phyloP scores from a whole-genome alignment of 2,113 vertebrate genomes.

The Oxyura jamaicensis region DNA sequence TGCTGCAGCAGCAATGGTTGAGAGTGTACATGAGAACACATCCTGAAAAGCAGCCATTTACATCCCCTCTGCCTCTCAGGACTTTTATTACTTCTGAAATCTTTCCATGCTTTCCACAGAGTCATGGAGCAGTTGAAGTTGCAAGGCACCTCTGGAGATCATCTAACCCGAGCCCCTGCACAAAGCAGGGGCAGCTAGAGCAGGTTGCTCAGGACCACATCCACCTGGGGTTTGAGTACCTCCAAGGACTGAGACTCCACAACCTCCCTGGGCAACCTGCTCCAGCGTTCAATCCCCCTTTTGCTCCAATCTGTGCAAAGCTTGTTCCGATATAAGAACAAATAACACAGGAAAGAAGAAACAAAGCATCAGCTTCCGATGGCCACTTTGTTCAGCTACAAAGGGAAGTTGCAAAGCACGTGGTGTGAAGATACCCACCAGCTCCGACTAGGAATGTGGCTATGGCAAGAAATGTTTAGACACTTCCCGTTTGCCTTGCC shows the following conservation, averaged over 20 bases:
- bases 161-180: fast-evolving
- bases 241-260: neutral
- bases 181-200: neutral
- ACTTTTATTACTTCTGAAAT: neutral
- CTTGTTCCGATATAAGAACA: neutral
- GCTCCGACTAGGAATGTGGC: neutral
- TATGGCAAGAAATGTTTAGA: neutral
- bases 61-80: neutral
- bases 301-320: neutral
- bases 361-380: slow-evolving; percentile 20
- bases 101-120: neutral
- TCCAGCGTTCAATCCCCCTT: neutral
- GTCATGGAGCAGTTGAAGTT: fast-evolving
- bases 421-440: neutral
- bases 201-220: neutral
- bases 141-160: neutral
- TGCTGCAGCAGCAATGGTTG: neutral
- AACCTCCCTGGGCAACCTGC: neutral
- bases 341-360: neutral
- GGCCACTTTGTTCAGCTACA: neutral
- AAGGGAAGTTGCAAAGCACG: neutral
- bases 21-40: neutral
- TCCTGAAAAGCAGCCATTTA: neutral
- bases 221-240: neutral
- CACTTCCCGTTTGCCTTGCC: neutral